Base-by-base conservation (phyloP, 2,797 vertebrate species). In the Micropoecilia bifurca region DNA sequence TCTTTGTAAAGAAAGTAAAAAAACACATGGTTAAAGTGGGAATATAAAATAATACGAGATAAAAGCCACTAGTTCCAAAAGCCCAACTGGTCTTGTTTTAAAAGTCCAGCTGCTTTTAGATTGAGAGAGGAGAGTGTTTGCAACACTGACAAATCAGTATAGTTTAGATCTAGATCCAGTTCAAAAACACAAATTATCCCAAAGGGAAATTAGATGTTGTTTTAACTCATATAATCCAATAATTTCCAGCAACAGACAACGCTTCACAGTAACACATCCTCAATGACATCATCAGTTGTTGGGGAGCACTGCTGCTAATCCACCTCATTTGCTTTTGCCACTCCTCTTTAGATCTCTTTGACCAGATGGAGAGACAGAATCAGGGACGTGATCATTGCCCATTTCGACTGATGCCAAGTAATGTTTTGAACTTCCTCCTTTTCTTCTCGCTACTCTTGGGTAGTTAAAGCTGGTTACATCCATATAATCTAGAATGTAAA, bases 61-160 rank as follows among this genome's bases (percentile, higher is more conserved):
- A 16, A 10, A 80, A 83, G 77, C 28, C 68, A 88, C 85, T 84
- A 87, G 82, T 68, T 73, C 83, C 87, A 89, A 90, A 82, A 83
- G 82, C 75, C 47, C 85, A 89, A 90, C 88, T 90, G 90, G 83
- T 57, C 74, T 89, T 86, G 82, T 85, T 90, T 88, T 78, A 84
- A 86, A 88, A 66, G 63, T 73, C 72, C 22, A 12, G 71, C 73
- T 83, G 43, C 87, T 91, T 85, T 88, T 53, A 79, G 41, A 41
- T 41, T 41, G 41, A 41, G 41, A 41, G 1, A 41, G 41, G 7
- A 41, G 41, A 82, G 75, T 82, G 80, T 77, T 77, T 28, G 74
- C 55, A 13, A 28, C 22, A 74, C 55, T 72, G 82, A 72, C 81
- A 77, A 66, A 77, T 76, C 53, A 55, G 50, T 8, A 25, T 22